Evolutionary conservation across 2,888 invertebrate species (phyloP).

Genomic region (Chrysodeixis includens): DNA sequence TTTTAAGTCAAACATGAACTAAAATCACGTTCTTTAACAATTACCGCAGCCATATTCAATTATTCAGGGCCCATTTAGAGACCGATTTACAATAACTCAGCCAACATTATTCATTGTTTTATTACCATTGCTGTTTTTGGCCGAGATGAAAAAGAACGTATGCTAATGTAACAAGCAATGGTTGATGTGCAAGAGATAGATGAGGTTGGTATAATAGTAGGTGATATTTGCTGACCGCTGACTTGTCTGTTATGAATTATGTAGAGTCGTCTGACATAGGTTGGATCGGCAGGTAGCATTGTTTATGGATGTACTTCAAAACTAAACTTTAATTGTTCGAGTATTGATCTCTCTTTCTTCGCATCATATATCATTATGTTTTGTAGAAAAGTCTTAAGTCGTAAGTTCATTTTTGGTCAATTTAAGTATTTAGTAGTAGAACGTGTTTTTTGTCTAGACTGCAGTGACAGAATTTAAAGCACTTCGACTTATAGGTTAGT

Average conservation of each 20-base stretch:
- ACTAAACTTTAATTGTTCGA: too few species aligned
- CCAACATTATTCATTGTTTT: background rate
- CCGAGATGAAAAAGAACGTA: background rate
- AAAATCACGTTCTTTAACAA: slow-evolving; percentile 29
- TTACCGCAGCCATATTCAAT: slow-evolving; percentile 20
- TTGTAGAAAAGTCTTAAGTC: too few species aligned
- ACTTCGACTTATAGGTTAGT: too few species aligned
- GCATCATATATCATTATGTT: too few species aligned
- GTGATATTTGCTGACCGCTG: slow-evolving; percentile 24
- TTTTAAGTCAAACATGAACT: slow-evolving; percentile 11
- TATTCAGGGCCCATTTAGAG: slow-evolving; percentile 22
- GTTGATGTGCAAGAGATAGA: background rate
- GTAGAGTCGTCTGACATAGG: slow-evolving; percentile 5
- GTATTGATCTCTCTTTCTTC: too few species aligned
- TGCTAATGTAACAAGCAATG: background rate
- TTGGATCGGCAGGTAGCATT: background rate
- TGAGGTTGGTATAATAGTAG: background rate
- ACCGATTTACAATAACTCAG: background rate
- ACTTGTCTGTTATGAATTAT: slow-evolving; percentile 31
- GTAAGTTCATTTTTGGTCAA: too few species aligned
- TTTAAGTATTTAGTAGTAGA: too few species aligned
- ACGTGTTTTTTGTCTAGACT: too few species aligned
- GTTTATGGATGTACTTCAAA: background rate
- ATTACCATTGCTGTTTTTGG: background rate
- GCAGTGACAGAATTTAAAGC: too few species aligned